Evolutionary conservation across 2,797 vertebrate species (phyloP), one percentile per base, ranked within the genome.

Genomic region (Mormyrops attenuatus): DNA sequence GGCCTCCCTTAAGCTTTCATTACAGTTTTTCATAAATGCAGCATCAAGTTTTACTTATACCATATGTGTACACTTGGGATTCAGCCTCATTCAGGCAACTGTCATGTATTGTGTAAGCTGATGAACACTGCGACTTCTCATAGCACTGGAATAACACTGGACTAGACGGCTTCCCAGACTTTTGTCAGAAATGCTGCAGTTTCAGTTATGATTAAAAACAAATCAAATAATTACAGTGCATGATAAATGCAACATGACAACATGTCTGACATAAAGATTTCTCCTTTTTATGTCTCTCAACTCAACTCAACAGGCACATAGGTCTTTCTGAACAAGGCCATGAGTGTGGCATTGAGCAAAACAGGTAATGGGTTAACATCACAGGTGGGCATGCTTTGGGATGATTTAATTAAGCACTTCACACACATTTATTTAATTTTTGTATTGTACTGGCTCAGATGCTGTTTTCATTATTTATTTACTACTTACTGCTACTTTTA

Each of bases 311-410:
- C 22, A 50, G 47, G 5, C 34, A 44, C 17, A n/a, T 20, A 38
- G 15, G 73, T 80, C 7, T 41, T 80, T 41, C 73, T n/a, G 73
- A 80, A 80, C 38, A 80, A 7, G 17, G 17, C 38, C 47, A 11
- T 57, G 84, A 52, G 60, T 90, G 77, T 92, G 91, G 91, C 90
- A 91, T 91, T 90, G 92, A 50, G 90, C 60, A 89, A 80, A 82
- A 49, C 86, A 87, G 55, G 17, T 53, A 17, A 41, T 20, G 91
- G 50, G 49, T 4, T 50, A 26, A 85, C n/a, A n/a, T 85, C 47
- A 15, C 3, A 85, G n/a, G 3, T 4, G 41, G 3, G 20, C 26
- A 47, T 85, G n/a, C 47, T 44, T 22, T 13, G 11, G 77, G 22
- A 13, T 20, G 44, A 52, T 22, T 30, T 5, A 49, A 50, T n/a